Conservation (phyloP, 2,888 invertebrate species). For the Cheilosia soror region DNA sequence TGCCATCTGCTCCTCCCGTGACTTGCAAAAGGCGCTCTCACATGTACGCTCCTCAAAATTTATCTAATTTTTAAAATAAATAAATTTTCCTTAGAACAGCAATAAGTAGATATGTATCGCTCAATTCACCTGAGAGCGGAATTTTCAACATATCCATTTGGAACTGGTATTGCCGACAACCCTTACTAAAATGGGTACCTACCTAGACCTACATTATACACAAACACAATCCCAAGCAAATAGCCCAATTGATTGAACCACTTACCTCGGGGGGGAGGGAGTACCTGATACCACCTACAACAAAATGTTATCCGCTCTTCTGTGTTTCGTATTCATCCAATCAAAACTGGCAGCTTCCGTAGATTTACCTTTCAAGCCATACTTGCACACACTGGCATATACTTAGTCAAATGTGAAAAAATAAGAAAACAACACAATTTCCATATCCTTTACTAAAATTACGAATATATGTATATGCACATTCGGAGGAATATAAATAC, state of each 20-base stretch:
- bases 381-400: background rate
- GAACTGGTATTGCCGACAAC: background rate
- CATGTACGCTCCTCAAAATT: too few species aligned
- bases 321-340: constrained; percentile 23
- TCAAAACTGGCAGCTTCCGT: constrained; percentile 49
- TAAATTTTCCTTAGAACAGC: too few species aligned
- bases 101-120: too few species aligned
- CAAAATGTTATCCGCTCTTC: constrained; percentile 7
- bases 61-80: too few species aligned
- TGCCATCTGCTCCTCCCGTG: too few species aligned
- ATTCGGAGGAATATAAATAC: constrained; percentile 35
- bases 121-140: too few species aligned
- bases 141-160: background rate
- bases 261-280: constrained; percentile 30
- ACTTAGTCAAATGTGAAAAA: constrained; percentile 16
- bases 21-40: too few species aligned
- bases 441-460: constrained; percentile 55
- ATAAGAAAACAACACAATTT: constrained; percentile 7
- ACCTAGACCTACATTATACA: too few species aligned
- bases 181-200: background rate
- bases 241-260: constrained; percentile 40
- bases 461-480: constrained; percentile 24
- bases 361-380: constrained; percentile 18
- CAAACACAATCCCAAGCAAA: constrained; percentile 21
- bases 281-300: constrained; percentile 16